A percentile compares a stretch with the other conserved stretches of the same genome.
Conservation (phyloP, 2,113 vertebrate species). For the Ptilonorhynchus violaceus region DNA sequence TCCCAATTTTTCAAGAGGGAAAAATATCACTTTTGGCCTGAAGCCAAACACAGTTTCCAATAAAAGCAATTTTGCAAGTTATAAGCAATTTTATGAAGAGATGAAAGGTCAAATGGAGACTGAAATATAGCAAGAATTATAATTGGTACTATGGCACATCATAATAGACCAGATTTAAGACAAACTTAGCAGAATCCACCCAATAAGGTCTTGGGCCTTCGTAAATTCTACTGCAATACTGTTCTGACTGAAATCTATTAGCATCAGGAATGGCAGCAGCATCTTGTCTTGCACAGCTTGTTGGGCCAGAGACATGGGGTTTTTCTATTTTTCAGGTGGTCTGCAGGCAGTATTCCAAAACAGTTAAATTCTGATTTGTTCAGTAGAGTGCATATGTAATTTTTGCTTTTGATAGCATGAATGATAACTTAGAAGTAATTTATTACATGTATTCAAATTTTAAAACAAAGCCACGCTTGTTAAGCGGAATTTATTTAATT, state of each 20-base stretch:
- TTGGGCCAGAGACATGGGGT: background rate
- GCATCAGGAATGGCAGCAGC: fast-evolving
- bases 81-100: background rate
- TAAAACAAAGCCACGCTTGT: background rate
- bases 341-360: background rate
- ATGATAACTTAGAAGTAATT: background rate
- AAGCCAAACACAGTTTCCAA: background rate
- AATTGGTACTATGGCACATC: background rate
- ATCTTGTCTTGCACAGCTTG: background rate
- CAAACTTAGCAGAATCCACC: background rate
- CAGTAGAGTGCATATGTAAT: background rate
- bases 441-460: background rate
- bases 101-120: background rate
- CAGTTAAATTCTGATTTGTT: background rate
- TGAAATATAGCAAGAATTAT: background rate
- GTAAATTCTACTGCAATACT: background rate
- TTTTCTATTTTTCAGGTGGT: background rate
- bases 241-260: background rate
- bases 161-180: background rate
- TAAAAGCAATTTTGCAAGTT: background rate
- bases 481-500: background rate
- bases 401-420: background rate
- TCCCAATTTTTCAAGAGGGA: background rate
- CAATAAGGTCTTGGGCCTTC: background rate
- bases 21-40: background rate